A percentile compares a stretch with the other conserved stretches of the same genome.
phyloP scores from a whole-genome alignment of 2,113 vertebrate genomes.

The Charina bottae region DNA sequence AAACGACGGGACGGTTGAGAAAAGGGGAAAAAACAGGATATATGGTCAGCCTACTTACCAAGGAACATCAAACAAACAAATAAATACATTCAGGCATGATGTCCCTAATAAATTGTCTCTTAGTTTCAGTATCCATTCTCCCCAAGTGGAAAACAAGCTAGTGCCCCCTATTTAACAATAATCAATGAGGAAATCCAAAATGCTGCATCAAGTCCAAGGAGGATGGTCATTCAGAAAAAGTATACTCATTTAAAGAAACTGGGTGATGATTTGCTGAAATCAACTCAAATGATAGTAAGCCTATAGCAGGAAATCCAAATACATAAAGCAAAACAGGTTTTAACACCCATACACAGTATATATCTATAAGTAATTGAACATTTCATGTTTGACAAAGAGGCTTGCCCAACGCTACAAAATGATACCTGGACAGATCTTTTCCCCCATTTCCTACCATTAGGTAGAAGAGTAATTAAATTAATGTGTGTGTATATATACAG shows the following conservation, averaged over 20 bases:
- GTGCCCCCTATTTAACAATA: background rate
- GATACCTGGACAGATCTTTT: background rate
- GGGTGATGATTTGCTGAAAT: background rate
- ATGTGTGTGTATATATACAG: too few relatives aligned
- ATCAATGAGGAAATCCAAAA: background rate
- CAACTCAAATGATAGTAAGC: background rate
- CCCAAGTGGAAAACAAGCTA: background rate
- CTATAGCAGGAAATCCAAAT: background rate
- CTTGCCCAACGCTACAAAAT: background rate
- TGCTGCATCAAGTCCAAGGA: background rate
- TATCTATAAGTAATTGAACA: background rate
- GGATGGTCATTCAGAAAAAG: background rate
- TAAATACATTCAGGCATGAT: background rate
- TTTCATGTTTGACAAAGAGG: background rate
- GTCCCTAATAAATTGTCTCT: background rate
- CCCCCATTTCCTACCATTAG: background rate
- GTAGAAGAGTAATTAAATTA: background rate
- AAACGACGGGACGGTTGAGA: too few relatives aligned
- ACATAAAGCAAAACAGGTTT: background rate
- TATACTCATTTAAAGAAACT: background rate
- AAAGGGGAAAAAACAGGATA: too few relatives aligned
- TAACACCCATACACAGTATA: too few relatives aligned
- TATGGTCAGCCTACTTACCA: too few relatives aligned
- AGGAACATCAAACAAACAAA: background rate
- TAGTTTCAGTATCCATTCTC: background rate